Evolutionary conservation across 2,113 vertebrate species (phyloP).

Genomic region (Lethenteron reissneri): DNA sequence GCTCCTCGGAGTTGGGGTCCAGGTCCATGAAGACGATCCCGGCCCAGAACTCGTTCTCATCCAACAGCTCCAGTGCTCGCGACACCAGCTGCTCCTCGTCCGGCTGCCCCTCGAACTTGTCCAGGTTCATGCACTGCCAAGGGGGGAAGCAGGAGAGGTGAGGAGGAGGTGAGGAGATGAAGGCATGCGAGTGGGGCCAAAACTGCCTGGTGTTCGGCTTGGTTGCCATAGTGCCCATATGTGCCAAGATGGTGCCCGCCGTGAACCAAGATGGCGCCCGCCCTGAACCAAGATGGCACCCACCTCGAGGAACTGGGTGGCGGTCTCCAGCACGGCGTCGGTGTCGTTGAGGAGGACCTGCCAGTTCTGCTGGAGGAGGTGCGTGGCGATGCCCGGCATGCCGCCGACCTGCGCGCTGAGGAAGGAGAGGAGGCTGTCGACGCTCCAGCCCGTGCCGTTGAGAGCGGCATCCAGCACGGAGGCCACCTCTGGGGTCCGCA

Average conservation of each 20-base stretch:
- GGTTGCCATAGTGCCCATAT: background rate
- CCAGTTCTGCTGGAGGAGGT: constrained; percentile 38
- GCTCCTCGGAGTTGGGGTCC: constrained; percentile 26
- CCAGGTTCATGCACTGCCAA: constrained; percentile 65
- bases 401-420: constrained; percentile 13
- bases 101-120: constrained; percentile 63
- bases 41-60: constrained; percentile 84
- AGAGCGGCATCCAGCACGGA: constrained; percentile 32
- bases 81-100: constrained; percentile 55
- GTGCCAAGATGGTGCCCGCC: background rate
- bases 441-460: constrained; percentile 39
- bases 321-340: constrained; percentile 47
- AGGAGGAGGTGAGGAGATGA: background rate
- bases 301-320: constrained; percentile 90
- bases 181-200: background rate
- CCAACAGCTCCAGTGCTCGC: constrained; percentile 54
- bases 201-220: background rate
- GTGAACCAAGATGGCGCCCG: background rate
- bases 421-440: constrained; percentile 38
- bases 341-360: constrained; percentile 75
- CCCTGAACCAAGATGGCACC: constrained; percentile 13
- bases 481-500: constrained; percentile 36
- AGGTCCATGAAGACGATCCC: constrained; percentile 62
- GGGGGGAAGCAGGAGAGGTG: background rate
- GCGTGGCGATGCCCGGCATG: too few relatives aligned